Conservation (phyloP, 92 coral and sea anemone genomes). For the Heteractis magnifica region DNA sequence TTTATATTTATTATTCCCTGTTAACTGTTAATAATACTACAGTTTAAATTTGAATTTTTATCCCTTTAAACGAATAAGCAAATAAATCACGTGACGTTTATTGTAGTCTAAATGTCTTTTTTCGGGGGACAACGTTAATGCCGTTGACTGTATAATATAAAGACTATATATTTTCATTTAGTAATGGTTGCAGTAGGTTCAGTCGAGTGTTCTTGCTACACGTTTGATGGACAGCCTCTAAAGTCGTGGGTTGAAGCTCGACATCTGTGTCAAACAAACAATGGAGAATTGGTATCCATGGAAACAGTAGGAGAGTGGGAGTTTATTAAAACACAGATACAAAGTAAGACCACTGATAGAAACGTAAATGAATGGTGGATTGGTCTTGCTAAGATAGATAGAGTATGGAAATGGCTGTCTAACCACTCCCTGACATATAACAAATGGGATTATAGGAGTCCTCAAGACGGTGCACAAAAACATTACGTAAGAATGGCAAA, state of each 20-base stretch:
- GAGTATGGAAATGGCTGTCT: slow-evolving; percentile 42
- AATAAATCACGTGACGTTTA: too few relatives aligned
- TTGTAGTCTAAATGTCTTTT: too few relatives aligned
- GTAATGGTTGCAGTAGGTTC: slow-evolving; percentile 4
- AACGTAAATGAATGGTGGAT: slow-evolving; percentile 35
- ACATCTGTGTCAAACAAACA: neutral
- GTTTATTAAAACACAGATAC: slow-evolving; percentile 22
- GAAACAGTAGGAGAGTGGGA: slow-evolving; percentile 33
- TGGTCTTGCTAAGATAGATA: slow-evolving; percentile 22
- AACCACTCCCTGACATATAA: neutral
- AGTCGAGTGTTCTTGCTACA: slow-evolving; percentile 25
- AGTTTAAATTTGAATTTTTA: too few relatives aligned
- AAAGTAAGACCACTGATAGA: neutral
- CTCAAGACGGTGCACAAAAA: neutral
- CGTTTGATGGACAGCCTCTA: neutral
- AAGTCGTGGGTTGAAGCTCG: neutral
- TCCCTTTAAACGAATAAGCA: too few relatives aligned
- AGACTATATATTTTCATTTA: too few relatives aligned
- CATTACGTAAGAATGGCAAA: neutral
- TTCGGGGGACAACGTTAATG: too few relatives aligned
- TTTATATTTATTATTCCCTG: too few relatives aligned
- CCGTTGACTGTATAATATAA: too few relatives aligned
- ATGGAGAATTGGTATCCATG: slow-evolving; percentile 25
- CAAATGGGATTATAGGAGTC: neutral
- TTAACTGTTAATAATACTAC: too few relatives aligned